Conservation (phyloP, 2,888 invertebrate genomes). For the Dolomedes plantarius region DNA sequence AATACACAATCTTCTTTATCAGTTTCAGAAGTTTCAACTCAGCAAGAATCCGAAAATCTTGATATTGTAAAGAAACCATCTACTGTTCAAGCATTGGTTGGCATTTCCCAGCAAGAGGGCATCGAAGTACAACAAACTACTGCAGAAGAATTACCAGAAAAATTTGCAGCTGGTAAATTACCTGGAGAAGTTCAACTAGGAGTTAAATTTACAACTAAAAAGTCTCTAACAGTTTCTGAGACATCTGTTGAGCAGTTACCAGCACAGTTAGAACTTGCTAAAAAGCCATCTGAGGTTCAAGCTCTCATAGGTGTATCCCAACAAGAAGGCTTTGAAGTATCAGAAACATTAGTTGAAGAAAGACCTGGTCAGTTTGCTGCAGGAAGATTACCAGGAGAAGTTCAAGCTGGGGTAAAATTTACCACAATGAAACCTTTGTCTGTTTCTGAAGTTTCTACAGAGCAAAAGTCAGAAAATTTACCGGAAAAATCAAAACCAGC, state of each 20-base stretch:
- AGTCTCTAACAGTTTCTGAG: conserved; percentile 62
- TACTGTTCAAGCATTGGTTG: conserved; percentile 43
- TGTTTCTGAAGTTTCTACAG: conserved; percentile 71
- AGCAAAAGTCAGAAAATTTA: conserved; percentile 63
- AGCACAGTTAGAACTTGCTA: conserved; percentile 32
- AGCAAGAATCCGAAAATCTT: conserved; percentile 57
- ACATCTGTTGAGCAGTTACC: conserved; percentile 40
- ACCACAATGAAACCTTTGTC: conserved; percentile 69
- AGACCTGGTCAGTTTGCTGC: conserved; percentile 69
- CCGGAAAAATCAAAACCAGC: conserved; percentile 54
- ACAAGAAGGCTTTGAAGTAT: conserved; percentile 69
- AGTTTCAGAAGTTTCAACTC: conserved; percentile 58
- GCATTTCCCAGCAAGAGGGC: conserved; percentile 40
- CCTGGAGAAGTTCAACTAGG: conserved; percentile 61
- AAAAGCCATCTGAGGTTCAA: conserved; percentile 50
- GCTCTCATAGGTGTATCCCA: conserved; percentile 52
- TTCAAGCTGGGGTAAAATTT: conserved; percentile 79
- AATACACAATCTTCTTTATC: conserved; percentile 56
- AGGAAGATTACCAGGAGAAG: conserved; percentile 76
- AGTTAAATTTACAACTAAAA: conserved; percentile 59
- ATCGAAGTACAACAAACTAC: conserved; percentile 66
- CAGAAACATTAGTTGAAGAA: conserved; percentile 69
- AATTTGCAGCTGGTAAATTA: conserved; percentile 67
- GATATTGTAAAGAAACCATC: conserved; percentile 42
- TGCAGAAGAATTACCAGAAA: conserved; percentile 62